These are phyloP conservation scores for Sula dactylatra DNA, from an alignment of 2,113 vertebrate genomes.

Conservation along the genomic window DNA sequence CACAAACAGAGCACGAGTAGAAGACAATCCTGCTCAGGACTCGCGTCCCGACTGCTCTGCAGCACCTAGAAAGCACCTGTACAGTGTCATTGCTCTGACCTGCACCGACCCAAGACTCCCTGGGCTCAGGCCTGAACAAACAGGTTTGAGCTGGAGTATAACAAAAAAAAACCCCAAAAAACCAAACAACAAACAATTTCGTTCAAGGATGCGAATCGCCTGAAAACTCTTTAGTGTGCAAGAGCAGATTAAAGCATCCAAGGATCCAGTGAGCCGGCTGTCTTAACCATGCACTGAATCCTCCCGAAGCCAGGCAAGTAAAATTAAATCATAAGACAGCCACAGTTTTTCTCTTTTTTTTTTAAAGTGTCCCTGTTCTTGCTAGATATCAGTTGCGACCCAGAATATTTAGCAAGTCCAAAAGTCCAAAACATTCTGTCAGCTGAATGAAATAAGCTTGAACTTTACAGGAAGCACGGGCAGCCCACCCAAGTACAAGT, in stretches of 20 bases:
- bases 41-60: fast-evolving
- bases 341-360: background rate
- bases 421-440: background rate
- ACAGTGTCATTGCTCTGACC: background rate
- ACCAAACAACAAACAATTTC: background rate
- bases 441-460: background rate
- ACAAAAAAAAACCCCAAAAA: background rate
- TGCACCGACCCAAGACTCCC: background rate
- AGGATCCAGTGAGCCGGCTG: background rate
- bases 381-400: background rate
- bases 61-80: background rate
- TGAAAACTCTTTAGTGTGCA: background rate
- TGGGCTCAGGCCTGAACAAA: background rate
- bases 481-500: background rate
- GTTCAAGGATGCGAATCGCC: background rate
- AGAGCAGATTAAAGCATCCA: background rate
- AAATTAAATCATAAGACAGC: background rate
- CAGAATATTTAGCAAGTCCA: background rate
- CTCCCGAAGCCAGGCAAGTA: background rate
- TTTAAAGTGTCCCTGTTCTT: background rate
- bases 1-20: background rate
- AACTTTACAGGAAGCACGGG: background rate
- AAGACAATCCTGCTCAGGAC: background rate
- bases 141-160: background rate
- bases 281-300: background rate